Base-by-base conservation (phyloP, 37 sponge, comb jelly and placozoan species). In the Diacarnus erythraeanus region DNA sequence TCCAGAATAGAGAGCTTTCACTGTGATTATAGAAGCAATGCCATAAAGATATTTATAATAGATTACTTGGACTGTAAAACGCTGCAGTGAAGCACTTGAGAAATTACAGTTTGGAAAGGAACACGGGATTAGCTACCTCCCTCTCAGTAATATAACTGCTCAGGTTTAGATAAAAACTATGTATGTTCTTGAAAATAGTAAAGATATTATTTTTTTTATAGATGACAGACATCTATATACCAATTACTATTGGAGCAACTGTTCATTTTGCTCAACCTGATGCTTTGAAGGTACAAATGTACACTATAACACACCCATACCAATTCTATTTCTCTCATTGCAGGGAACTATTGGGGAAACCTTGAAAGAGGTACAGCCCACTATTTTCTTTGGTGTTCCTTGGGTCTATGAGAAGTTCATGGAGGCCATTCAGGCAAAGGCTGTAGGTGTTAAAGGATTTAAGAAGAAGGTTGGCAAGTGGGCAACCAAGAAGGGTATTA, bases 231-330 rank as follows among this genome's bases (percentile, higher is more conserved):
- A 76, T 95, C 23, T 92, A 42, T 69, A 23, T 78, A 25, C 51
- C 75, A 20, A 76, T 92, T 38, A 33, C 57, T 27, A 0, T 79
- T 29, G 79, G 84, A 17, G 90, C 66, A n/a, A 80, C 83, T 21
- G 79, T 85, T 3, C 73, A 69, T 59, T 95, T 95, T 89, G 95
- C 95, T 5, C 84, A 86, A 30, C 95, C 95, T 17, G 95, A 95
- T 86, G 93, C 93, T 42, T 83, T 95, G 56, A 95, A 95, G 90
- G 93, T 71, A 12, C 15, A 18, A 65, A 6, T 30, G 10, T 12
- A 15, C 34, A 65, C 12, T 35, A 2, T 65, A 47, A 36, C 64
- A 31, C 37, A 38, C 69, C 5, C 69, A 21, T 38, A 2, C 27
- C 61, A 30, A 17, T 17, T 25, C 22, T 25, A n/a, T 25, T 47